Evolutionary conservation across 2,113 vertebrate genomes (phyloP).

Genomic region (Podarcis raffonei): DNA sequence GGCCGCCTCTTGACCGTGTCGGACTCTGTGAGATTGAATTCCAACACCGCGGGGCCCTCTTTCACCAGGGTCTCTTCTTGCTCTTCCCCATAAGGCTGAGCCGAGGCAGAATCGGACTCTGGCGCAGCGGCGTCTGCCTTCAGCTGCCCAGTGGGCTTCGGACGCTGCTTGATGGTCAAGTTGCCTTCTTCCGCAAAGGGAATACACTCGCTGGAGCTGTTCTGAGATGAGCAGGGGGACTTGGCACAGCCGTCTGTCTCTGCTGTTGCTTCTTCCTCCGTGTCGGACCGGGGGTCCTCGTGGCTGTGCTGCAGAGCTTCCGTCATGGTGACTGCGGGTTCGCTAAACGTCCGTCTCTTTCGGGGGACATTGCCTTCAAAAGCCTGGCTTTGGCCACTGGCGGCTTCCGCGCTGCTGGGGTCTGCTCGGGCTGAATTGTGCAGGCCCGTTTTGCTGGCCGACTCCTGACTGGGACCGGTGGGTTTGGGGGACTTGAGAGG

Average conservation of each 20-base stretch:
- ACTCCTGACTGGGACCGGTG: background rate
- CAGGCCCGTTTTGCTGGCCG: background rate
- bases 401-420: accelerated
- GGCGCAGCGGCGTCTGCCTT: accelerated
- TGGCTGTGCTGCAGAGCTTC: constrained; percentile 36
- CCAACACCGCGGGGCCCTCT: constrained; percentile 66
- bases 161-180: constrained; percentile 93
- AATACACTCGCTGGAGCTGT: constrained; percentile 83
- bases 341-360: constrained; percentile 80
- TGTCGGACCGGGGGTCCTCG: constrained; percentile 71
- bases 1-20: constrained; percentile 93
- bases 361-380: constrained; percentile 53
- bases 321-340: constrained; percentile 68
- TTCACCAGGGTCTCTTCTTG: constrained; percentile 1
- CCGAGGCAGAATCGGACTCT: background rate
- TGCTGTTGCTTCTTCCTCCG: constrained; percentile 62
- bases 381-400: constrained; percentile 17
- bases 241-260: constrained; percentile 44
- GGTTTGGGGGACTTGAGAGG: constrained; percentile 50
- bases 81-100: constrained; percentile 11
- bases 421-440: accelerated
- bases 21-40: constrained; percentile 94
- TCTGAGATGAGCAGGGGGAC: constrained; percentile 72
- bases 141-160: constrained; percentile 73
- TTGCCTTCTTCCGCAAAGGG: constrained; percentile 95